These are phyloP conservation scores for Empidonax alnorum DNA, from an alignment of 2,113 vertebrate species.

Conservation along the genomic window DNA sequence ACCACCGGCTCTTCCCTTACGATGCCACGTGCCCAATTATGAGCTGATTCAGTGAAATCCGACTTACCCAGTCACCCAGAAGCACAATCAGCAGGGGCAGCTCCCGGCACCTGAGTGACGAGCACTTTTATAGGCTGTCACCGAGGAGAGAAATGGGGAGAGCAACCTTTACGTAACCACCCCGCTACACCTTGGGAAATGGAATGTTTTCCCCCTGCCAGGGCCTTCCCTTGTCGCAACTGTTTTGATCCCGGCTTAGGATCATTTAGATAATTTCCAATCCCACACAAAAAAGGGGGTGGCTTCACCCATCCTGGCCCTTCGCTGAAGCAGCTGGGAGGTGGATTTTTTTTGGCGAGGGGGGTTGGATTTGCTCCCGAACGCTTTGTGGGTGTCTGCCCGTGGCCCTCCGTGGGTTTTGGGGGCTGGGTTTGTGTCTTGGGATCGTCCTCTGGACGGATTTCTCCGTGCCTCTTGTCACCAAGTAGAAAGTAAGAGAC, in stretches of 20 bases:
- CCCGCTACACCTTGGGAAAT: conserved; percentile 25
- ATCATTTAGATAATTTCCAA: background rate
- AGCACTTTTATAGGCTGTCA: conserved; percentile 56
- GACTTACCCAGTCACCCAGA: conserved; percentile 46
- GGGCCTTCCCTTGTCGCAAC: conserved; percentile 23
- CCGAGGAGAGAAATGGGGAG: background rate
- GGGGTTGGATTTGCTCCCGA: background rate
- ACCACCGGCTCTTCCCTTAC: background rate
- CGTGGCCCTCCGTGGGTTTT: background rate
- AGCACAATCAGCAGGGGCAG: conserved; percentile 21
- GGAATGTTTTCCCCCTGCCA: conserved; percentile 1
- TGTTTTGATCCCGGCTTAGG: conserved; percentile 1
- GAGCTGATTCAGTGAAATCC: background rate
- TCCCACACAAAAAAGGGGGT: background rate
- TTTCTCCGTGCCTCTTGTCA: background rate
- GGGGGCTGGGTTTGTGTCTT: background rate
- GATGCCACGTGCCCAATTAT: background rate
- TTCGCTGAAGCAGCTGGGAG: background rate
- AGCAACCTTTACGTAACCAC: background rate
- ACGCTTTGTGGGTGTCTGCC: too few relatives aligned
- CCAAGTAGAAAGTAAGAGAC: background rate
- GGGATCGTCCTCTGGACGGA: too few relatives aligned
- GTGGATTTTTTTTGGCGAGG: background rate
- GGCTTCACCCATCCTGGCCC: background rate
- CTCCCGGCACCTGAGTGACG: background rate